Base-by-base conservation (phyloP, 2,888 invertebrate species). In the Scaptomyza caliginosa region DNA sequence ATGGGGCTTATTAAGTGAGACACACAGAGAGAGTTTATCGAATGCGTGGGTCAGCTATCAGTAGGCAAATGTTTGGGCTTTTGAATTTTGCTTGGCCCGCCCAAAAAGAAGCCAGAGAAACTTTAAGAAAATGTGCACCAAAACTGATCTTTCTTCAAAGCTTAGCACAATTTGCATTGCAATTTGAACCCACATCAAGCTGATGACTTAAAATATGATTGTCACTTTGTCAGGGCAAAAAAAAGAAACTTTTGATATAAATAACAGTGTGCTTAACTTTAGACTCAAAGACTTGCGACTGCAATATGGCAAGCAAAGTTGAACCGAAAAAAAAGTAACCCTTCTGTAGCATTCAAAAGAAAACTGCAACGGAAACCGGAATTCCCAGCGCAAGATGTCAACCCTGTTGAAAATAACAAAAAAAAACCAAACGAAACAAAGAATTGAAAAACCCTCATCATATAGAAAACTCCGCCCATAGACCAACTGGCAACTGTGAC, bases 301-400 rank as follows among this genome's bases (percentile, higher is more conserved):
- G 67, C 70, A 67, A 77, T 81, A 77, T 70, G 78, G 57, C 67
- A 59, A 59, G 60, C 66, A 58, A 34, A 64, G 57, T 62, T 13
- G 30, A 51, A 39, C 56, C 13, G 2, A 34, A 5, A 32, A 62
- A 62, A 60, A 55, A 45, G 56, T 45, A 60, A 46, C 66, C 65
- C 34, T 34, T 34, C 54, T 74, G 57, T 65, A 73, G 76, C 64
- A 60, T 48, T 70, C 83, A 86, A 83, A 83, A 81, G 84, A 77
- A 79, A 81, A 86, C 74, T 86, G 80, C 80, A 86, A 55, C 86
- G 80, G 80, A 81, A 81, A 86, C 86, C 83, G 80, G 80, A 86
- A 81, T 74, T 83, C 71, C 80, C 84, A 79, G 84, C 77, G 63
- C 86, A 81, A 86, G 86, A 81, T 81, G 80, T 81, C 80, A 81